phyloP scores from a whole-genome alignment of 2,888 invertebrate species.

The Nephrotoma appendiculata region DNA sequence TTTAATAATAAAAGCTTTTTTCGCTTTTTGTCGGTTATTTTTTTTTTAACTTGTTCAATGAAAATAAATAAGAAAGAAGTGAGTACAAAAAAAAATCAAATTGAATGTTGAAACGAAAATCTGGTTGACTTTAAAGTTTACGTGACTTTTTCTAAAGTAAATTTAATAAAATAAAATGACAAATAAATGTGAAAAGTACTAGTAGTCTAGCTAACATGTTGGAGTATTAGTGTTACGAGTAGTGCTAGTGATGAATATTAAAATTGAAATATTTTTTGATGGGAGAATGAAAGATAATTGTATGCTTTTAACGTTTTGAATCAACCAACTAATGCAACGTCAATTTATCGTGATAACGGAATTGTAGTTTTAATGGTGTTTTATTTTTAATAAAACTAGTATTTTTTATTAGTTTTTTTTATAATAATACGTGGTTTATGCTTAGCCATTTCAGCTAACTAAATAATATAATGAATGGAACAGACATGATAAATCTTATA shows the following conservation, averaged over 20 bases:
- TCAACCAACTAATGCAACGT: background rate
- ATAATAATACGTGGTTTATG: background rate
- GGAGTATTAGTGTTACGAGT: background rate
- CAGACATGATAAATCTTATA: too few species aligned
- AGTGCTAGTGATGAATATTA: background rate
- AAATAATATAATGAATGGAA: too few species aligned
- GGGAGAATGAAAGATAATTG: background rate
- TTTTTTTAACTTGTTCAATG: background rate
- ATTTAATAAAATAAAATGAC: background rate
- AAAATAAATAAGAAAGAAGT: background rate
- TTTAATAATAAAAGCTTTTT: background rate
- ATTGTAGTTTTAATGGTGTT: background rate
- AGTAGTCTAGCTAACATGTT: background rate
- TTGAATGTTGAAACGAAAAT: background rate
- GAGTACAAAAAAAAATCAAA: background rate
- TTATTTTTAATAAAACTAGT: background rate
- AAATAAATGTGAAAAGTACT: background rate
- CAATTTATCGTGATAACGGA: background rate
- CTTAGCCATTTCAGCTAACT: too few species aligned
- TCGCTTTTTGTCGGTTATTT: background rate
- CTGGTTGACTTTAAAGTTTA: background rate
- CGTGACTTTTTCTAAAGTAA: background rate
- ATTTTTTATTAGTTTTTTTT: background rate
- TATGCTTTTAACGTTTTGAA: background rate
- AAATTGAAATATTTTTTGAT: background rate